Conservation (phyloP, 2,797 vertebrate genomes). For the Parauchenoglanis punctatus region DNA sequence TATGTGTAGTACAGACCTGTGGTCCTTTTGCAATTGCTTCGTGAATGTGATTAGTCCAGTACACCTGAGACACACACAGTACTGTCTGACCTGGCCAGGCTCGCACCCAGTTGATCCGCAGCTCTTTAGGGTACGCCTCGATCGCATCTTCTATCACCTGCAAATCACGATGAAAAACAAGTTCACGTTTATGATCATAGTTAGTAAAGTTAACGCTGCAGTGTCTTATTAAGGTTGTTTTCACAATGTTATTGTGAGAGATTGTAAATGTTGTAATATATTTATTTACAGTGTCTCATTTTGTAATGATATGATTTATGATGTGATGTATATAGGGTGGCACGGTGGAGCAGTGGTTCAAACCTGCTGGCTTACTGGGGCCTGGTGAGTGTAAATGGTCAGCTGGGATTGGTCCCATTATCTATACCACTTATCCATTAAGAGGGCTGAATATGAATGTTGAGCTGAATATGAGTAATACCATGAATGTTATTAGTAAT, state of each 20-base stretch:
- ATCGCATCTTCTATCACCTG: conserved; percentile 84
- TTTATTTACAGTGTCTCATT: background rate
- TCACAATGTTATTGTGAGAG: background rate
- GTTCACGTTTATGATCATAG: background rate
- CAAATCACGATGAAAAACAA: background rate
- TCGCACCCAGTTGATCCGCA: conserved; percentile 82
- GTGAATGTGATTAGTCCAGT: conserved; percentile 86
- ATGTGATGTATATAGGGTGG: background rate
- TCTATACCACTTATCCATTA: no score
- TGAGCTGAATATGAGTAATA: no score
- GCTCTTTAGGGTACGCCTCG: conserved; percentile 75
- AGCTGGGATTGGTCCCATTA: no score
- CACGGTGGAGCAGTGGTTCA: no score
- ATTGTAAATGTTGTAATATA: background rate
- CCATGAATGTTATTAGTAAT: no score
- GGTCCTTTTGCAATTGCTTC: conserved; percentile 76
- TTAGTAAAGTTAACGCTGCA: no score
- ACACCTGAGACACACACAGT: conserved; percentile 89
- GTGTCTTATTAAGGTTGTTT: background rate
- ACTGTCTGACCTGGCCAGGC: conserved; percentile 90
- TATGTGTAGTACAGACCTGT: conserved; percentile 61
- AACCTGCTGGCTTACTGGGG: no score
- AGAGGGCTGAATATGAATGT: no score
- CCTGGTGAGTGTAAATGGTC: no score
- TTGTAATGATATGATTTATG: background rate